Evolutionary conservation across 2,888 invertebrate genomes (phyloP), one percentile per base, ranked within the genome.

Genomic region (Clivina fossor): DNA sequence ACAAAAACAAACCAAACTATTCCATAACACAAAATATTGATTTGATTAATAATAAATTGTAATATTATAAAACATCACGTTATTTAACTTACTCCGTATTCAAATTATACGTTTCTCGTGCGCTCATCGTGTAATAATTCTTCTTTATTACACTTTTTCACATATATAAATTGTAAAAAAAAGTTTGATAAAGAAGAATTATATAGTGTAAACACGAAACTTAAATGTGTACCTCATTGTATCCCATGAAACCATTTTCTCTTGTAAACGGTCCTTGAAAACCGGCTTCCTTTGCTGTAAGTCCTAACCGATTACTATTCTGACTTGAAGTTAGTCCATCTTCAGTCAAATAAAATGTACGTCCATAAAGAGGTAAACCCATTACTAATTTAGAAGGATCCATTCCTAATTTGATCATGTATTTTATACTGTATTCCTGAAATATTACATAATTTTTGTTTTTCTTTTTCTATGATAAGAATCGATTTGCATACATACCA

Each of bases 181-280:
- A 24, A 33, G 13, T 20, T 11, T 54, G 16, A 18, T 49, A 33
- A 28, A 53, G 13, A 22, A 5, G 18, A 22, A 22, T 22, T 24
- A 43, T 43, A 18, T 24, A 33, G 11, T 33, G 11, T 11, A 33
- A 9, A 9, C n/a, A n/a, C 33, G 4, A 33, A 33, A 11, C n/a
- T n/a, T 11, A 33, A 33, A 33, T 20, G 18, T 62, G 68, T 68
- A 88, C 88, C 80, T 93, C 93, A 69, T 93, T 92, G 68, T 90
- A 93, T 1, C 93, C 93, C 75, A 93, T 81, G 63, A 91, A 91
- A 0, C 93, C 93, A 62, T 83, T 81, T 70, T 92, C 89, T 13
- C 80, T 78, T 1, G 88, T 92, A 61, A 77, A 88, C 0, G 88
- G 88, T 1, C 93, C 93, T 61, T 81, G 80, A 67, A 90, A 90